Conservation (phyloP, 2,888 invertebrate species). For the Pachymerium ferrugineum region DNA sequence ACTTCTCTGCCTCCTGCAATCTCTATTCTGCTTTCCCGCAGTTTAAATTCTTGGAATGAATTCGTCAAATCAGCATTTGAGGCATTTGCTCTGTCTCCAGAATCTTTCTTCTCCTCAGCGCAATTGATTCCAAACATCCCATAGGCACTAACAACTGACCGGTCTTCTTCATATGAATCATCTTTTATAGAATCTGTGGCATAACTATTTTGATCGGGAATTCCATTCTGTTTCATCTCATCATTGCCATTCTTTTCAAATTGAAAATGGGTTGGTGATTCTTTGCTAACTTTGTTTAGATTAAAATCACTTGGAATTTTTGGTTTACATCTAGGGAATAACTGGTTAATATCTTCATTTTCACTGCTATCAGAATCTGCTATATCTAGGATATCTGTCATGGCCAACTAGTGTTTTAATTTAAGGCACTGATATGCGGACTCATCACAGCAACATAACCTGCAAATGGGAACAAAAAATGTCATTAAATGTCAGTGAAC, state of each 20-base stretch:
- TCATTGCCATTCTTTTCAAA: slow-evolving; percentile 7
- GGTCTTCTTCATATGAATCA: slow-evolving; percentile 30
- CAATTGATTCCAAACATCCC: slow-evolving; percentile 32
- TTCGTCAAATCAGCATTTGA: slow-evolving; percentile 34
- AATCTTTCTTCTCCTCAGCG: background rate
- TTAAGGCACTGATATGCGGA: slow-evolving; percentile 29
- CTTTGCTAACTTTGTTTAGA: slow-evolving; percentile 36
- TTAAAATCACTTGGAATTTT: slow-evolving; percentile 38
- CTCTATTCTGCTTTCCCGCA: slow-evolving; percentile 40
- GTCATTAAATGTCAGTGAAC: no score
- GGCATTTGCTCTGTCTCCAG: slow-evolving; percentile 35
- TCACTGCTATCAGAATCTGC: slow-evolving; percentile 42
- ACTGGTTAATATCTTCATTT: slow-evolving; percentile 69
- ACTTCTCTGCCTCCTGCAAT: slow-evolving; percentile 73
- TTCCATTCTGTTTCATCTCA: background rate
- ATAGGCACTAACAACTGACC: slow-evolving; percentile 35
- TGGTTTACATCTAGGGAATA: slow-evolving; percentile 82
- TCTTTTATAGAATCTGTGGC: background rate
- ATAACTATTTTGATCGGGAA: background rate
- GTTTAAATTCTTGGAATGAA: slow-evolving; percentile 33
- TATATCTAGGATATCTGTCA: slow-evolving; percentile 36
- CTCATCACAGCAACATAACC: background rate
- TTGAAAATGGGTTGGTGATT: background rate
- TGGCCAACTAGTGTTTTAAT: slow-evolving; percentile 11
- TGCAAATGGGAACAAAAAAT: background rate